A percentile compares a stretch with the other conserved stretches of the same genome.
These are phyloP conservation scores for Nothura maculosa DNA, from an alignment of 2,797 vertebrate species.

Conservation along the genomic window DNA sequence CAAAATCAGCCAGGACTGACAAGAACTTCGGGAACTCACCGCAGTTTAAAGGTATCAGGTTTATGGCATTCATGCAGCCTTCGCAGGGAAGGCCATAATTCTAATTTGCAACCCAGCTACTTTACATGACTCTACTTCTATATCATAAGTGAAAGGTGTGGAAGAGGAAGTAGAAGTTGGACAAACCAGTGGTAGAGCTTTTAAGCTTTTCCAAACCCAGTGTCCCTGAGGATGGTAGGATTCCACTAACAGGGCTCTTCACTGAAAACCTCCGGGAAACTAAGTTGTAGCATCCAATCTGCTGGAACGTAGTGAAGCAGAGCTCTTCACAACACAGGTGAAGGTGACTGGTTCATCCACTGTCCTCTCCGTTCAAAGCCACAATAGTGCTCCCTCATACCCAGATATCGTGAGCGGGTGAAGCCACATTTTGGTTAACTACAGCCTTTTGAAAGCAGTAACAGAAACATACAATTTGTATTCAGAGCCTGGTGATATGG, in stretches of 20 bases:
- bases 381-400: neutral
- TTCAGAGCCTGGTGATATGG: neutral
- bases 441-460: neutral
- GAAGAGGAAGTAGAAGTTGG: neutral
- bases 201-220: neutral
- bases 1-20: neutral
- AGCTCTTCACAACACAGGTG: neutral
- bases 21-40: neutral
- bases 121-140: neutral
- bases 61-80: neutral
- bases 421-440: neutral
- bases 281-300: neutral
- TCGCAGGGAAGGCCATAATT: neutral
- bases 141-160: fast-evolving
- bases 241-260: neutral
- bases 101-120: neutral
- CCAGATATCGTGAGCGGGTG: neutral
- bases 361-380: neutral
- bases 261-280: neutral
- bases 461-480: fast-evolving
- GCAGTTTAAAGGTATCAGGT: neutral
- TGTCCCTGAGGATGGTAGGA: neutral
- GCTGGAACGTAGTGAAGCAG: neutral
- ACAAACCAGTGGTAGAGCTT: neutral
- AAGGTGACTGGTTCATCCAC: neutral